Conservation (phyloP, 2,797 vertebrate species). For the Mormyrus hasselquistii region DNA sequence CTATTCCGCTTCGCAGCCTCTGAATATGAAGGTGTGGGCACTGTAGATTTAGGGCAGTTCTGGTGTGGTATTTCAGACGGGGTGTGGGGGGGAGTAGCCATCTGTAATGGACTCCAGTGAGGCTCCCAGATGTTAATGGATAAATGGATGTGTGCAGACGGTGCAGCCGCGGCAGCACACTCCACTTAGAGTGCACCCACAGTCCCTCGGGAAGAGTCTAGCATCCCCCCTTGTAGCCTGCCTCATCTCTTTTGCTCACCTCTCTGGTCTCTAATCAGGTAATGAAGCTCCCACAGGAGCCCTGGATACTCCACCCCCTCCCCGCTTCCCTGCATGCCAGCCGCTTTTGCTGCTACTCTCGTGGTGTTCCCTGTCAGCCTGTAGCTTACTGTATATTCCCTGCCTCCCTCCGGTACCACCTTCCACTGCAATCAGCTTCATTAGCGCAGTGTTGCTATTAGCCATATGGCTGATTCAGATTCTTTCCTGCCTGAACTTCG, state of each 20-base stretch:
- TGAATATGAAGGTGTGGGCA: background rate
- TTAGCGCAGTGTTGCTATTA: background rate
- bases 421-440: background rate
- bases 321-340: background rate
- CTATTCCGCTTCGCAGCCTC: background rate
- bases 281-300: constrained; percentile 2
- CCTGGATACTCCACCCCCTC: background rate
- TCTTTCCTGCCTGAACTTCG: background rate
- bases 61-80: background rate
- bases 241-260: background rate
- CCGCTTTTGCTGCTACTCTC: background rate
- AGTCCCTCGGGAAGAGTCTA: background rate
- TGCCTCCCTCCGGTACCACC: background rate
- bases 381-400: background rate
- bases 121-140: background rate
- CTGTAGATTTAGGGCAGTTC: background rate
- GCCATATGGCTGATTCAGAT: background rate
- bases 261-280: constrained; percentile 14
- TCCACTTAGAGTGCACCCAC: background rate
- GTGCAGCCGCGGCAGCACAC: background rate
- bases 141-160: background rate
- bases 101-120: background rate
- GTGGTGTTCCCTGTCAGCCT: background rate
- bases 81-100: background rate
- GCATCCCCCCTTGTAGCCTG: background rate